These are phyloP conservation scores for Lycia hirtaria DNA, from an alignment of 2,888 invertebrate genomes.

Conservation along the genomic window DNA sequence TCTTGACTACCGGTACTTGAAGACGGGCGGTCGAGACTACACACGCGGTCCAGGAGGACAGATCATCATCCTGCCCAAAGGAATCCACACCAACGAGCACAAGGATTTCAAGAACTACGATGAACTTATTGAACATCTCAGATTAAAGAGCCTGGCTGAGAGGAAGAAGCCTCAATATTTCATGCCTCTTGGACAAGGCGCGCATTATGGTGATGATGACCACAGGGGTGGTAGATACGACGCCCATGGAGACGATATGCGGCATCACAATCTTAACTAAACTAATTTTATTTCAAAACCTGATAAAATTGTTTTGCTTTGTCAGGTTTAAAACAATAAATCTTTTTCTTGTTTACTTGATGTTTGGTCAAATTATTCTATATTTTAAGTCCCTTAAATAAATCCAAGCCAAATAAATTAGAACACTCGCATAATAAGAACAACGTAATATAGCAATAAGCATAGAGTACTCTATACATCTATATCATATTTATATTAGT, in stretches of 20 bases:
- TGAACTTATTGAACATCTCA: constrained; percentile 65
- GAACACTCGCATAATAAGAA: too few relatives aligned
- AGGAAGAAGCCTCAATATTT: constrained; percentile 34
- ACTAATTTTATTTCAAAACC: background rate
- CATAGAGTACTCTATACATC: too few relatives aligned
- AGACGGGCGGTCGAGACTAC: constrained; percentile 73
- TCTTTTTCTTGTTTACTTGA: background rate
- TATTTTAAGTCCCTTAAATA: too few relatives aligned
- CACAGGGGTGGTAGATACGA: background rate
- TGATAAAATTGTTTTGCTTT: background rate
- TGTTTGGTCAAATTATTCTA: background rate
- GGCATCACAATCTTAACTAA: background rate
- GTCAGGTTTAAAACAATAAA: background rate
- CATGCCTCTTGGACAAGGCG: constrained; percentile 38
- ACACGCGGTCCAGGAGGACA: constrained; percentile 71
- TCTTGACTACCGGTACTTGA: constrained; percentile 74
- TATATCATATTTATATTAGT: too few relatives aligned
- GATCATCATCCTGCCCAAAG: constrained; percentile 68
- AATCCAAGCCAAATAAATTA: too few relatives aligned
- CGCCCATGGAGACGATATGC: background rate
- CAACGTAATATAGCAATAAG: too few relatives aligned
- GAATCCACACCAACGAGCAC: constrained; percentile 53
- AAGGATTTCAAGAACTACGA: constrained; percentile 67
- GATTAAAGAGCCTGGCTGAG: constrained; percentile 58
- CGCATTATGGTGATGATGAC: constrained; percentile 10